These are phyloP conservation scores for Novumbra hubbsi DNA, from an alignment of 2,797 vertebrate genomes.

Conservation along the genomic window DNA sequence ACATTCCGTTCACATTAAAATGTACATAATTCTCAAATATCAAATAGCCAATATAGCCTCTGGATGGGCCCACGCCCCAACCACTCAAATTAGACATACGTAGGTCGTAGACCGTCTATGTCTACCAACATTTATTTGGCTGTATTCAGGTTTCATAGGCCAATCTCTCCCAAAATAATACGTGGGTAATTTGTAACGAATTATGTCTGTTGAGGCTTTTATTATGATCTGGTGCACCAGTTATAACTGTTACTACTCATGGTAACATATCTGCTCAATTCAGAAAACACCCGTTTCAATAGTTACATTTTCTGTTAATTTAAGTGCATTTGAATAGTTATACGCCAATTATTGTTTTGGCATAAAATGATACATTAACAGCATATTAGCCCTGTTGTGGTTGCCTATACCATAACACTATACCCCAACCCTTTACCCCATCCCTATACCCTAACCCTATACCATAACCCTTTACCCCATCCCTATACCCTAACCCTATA, in stretches of 20 bases:
- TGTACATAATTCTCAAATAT: background rate
- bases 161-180: background rate
- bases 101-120: too few relatives aligned
- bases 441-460: too few relatives aligned
- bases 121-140: too few relatives aligned
- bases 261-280: background rate
- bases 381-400: background rate
- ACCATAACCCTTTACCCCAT: too few relatives aligned
- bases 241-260: background rate
- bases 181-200: background rate
- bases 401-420: too few relatives aligned
- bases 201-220: background rate
- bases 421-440: too few relatives aligned
- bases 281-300: background rate
- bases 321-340: background rate
- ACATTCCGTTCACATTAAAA: background rate
- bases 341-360: background rate
- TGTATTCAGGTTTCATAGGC: background rate
- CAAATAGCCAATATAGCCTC: background rate
- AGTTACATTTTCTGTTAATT: background rate
- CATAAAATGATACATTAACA: background rate
- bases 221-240: background rate
- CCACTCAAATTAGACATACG: background rate
- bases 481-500: too few relatives aligned
- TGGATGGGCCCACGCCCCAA: background rate